Evolutionary conservation across 2,113 vertebrate genomes (phyloP).

Genomic region (Pelodiscus sinensis): DNA sequence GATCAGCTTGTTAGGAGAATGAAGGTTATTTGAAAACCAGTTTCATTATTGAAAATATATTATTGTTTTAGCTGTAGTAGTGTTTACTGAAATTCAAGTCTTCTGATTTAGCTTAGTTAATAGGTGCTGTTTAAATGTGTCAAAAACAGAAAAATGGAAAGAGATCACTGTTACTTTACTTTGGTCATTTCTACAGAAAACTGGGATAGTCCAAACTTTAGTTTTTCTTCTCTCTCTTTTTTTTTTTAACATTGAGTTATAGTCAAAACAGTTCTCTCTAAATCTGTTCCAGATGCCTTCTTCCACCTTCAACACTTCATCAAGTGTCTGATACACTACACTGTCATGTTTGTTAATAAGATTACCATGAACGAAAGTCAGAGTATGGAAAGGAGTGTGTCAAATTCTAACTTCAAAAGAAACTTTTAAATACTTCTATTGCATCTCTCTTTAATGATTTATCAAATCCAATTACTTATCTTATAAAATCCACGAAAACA

Average conservation of each 20-base stretch:
- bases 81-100: neutral
- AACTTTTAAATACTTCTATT: neutral
- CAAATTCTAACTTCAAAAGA: neutral
- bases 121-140: neutral
- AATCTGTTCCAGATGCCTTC: neutral
- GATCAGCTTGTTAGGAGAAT: neutral
- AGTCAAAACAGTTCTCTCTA: neutral
- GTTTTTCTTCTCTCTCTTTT: neutral
- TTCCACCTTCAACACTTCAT: neutral
- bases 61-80: neutral
- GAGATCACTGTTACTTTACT: neutral
- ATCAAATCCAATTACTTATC: neutral
- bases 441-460: neutral
- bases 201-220: neutral
- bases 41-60: neutral
- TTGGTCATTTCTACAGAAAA: neutral
- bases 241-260: neutral
- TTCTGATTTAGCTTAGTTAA: neutral
- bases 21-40: neutral
- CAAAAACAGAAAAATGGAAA: neutral
- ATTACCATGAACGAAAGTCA: neutral
- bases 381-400: neutral
- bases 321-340: neutral
- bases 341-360: neutral
- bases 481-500: neutral